Evolutionary conservation across 2,113 vertebrate species (phyloP).

Genomic region (Limanda limanda): DNA sequence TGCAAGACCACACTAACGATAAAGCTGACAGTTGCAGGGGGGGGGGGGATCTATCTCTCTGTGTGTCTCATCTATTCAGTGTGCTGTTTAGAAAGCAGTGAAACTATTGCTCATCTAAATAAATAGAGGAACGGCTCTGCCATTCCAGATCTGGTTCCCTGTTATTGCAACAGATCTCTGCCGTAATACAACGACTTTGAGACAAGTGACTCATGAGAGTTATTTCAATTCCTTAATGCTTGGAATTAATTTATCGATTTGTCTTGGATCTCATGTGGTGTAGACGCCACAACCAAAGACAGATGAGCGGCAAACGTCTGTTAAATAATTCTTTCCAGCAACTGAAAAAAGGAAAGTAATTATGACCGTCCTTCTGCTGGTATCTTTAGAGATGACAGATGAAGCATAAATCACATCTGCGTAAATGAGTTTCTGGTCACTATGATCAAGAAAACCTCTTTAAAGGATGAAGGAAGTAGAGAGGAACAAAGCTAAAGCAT

Average conservation of each 20-base stretch:
- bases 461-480: constrained; percentile 1
- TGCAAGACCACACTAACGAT: constrained; percentile 46
- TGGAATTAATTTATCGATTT: constrained; percentile 58
- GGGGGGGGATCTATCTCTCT: constrained; percentile 18
- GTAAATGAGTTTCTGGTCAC: not conserved
- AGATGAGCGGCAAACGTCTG: constrained; percentile 70
- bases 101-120: not conserved
- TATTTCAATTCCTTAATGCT: not conserved
- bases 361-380: no score
- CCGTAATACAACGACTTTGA: constrained; percentile 29
- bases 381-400: constrained; percentile 44
- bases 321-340: constrained; percentile 56
- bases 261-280: constrained; percentile 53
- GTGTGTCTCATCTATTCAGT: not conserved
- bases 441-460: not conserved
- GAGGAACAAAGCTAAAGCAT: constrained; percentile 3
- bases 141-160: not conserved
- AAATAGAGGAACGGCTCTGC: constrained; percentile 3
- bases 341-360: constrained; percentile 11
- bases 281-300: constrained; percentile 66
- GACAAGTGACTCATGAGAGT: constrained; percentile 2
- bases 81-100: not conserved
- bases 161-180: constrained; percentile 20
- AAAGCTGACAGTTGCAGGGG: constrained; percentile 24
- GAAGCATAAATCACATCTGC: constrained; percentile 38